Conservation (phyloP, 2,113 vertebrate genomes). For the Odobenus rosmarus region DNA sequence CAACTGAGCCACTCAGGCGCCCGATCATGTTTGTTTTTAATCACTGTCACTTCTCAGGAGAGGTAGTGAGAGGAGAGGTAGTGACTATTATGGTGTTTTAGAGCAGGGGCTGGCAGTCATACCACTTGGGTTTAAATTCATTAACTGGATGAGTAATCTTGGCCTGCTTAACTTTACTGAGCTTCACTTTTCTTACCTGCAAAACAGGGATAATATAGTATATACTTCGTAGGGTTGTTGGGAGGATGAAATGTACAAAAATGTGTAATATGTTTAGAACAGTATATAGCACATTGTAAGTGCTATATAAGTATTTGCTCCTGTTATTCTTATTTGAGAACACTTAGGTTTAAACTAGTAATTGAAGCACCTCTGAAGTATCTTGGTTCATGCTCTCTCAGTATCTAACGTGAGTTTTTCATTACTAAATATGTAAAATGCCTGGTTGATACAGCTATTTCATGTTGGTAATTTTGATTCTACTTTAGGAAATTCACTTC, state of each 20-base stretch:
- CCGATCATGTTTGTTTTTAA: slow-evolving; percentile 32
- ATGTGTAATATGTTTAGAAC: slow-evolving; percentile 3
- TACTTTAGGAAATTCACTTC: background rate
- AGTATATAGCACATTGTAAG: background rate
- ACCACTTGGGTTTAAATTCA: slow-evolving; percentile 17
- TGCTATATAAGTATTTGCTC: background rate
- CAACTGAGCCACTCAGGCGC: too few species aligned
- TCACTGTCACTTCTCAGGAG: background rate
- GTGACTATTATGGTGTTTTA: background rate
- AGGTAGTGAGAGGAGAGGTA: background rate
- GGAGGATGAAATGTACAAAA: slow-evolving; percentile 10
- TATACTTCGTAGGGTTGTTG: background rate
- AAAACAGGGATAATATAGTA: background rate
- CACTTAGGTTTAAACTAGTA: background rate
- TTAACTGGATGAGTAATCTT: slow-evolving; percentile 18
- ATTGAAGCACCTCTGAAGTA: background rate
- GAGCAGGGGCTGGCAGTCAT: background rate
- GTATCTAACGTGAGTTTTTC: background rate
- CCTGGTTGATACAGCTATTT: background rate
- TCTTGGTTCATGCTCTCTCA: background rate
- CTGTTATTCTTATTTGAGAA: background rate
- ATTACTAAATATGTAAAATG: background rate
- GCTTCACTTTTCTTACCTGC: slow-evolving; percentile 6
- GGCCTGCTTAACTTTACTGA: slow-evolving; percentile 3
- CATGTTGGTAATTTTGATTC: background rate